Conservation (phyloP, 2,113 vertebrate genomes). For the Elaphurus davidianus region DNA sequence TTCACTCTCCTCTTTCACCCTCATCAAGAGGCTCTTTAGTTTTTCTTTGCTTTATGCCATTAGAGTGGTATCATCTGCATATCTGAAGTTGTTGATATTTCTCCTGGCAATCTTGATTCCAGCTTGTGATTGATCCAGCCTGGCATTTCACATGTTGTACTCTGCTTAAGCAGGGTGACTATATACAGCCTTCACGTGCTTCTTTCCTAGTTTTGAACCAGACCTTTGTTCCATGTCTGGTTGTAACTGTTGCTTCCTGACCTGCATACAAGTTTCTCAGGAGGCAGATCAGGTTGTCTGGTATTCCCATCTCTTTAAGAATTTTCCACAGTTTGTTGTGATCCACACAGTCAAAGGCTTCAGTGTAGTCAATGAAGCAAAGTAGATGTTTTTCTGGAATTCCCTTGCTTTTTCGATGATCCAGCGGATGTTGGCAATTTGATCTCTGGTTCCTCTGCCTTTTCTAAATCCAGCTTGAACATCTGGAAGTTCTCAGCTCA, state of each 20-base stretch:
- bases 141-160: neutral
- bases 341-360: neutral
- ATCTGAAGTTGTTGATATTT: neutral
- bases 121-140: neutral
- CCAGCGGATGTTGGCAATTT: neutral
- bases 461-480: neutral
- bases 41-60: neutral
- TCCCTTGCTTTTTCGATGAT: neutral
- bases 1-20: neutral
- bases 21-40: neutral
- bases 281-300: neutral
- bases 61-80: neutral
- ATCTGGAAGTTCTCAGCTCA: neutral
- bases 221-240: neutral
- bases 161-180: neutral
- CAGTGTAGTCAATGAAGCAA: neutral
- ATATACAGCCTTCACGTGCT: neutral
- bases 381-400: neutral
- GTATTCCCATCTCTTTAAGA: neutral
- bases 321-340: neutral
- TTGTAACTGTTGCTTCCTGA: neutral
- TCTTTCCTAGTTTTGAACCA: neutral
- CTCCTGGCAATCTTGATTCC: neutral
- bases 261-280: neutral
- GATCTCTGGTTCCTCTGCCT: neutral